A percentile compares a stretch with the other conserved stretches of the same genome.
These are phyloP conservation scores for Lumbricus terrestris DNA, from an alignment of 2,888 invertebrate species.

Conservation along the genomic window DNA sequence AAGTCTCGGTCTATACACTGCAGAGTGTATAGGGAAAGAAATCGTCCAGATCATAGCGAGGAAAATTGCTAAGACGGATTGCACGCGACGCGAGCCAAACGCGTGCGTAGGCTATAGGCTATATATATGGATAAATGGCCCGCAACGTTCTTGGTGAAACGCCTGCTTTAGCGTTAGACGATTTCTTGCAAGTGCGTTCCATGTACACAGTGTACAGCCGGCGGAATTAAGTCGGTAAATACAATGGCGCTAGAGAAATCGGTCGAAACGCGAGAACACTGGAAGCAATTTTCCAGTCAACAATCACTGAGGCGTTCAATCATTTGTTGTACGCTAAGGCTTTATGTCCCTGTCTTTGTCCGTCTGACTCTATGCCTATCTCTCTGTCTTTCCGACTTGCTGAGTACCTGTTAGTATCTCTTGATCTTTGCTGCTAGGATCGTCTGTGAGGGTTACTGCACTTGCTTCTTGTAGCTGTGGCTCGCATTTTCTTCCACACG, in stretches of 20 bases:
- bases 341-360: background rate
- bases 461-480: background rate
- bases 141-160: background rate
- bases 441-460: background rate
- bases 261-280: background rate
- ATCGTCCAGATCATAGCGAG: background rate
- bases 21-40: too few species aligned
- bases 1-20: too few species aligned
- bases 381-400: background rate
- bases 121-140: background rate
- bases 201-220: background rate
- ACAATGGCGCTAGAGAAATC: background rate
- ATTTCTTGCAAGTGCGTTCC: background rate
- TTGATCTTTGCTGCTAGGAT: background rate
- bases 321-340: background rate
- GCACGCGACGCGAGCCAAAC: background rate
- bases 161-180: background rate
- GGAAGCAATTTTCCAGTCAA: constrained; percentile 3
- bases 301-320: background rate
- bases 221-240: background rate
- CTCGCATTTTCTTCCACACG: background rate
- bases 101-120: too few species aligned
- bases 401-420: background rate
- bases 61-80: constrained; percentile 3
- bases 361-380: background rate